phyloP scores from a whole-genome alignment of 2,113 vertebrate genomes.

The Trogon melanurus region DNA sequence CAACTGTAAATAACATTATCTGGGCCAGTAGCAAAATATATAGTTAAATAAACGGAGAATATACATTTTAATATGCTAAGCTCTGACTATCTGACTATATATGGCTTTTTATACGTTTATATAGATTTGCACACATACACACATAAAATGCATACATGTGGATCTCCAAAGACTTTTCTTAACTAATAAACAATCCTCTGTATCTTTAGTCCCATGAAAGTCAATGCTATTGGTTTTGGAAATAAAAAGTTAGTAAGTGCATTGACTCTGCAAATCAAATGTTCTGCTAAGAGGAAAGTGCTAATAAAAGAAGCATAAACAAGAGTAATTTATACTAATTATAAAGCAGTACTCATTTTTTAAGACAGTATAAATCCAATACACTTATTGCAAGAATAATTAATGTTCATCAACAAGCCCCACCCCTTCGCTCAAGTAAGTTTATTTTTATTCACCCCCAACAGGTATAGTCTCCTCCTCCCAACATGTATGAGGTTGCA shows the following conservation, averaged over 20 bases:
- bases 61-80: neutral
- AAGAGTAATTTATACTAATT: neutral
- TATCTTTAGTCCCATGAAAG: neutral
- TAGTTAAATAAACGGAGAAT: neutral
- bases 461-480: neutral
- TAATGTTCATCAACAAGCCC: neutral
- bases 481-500: rapidly evolving
- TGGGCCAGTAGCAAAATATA: neutral
- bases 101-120: neutral
- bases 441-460: neutral
- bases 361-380: neutral
- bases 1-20: neutral
- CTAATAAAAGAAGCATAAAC: neutral
- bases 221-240: neutral
- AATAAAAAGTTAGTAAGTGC: neutral
- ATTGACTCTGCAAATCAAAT: neutral
- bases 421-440: neutral
- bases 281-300: neutral
- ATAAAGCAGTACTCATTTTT: neutral
- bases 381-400: neutral
- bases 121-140: neutral
- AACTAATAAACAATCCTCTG: neutral
- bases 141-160: neutral
- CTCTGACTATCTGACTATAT: neutral
- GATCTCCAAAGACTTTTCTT: neutral